Base-by-base conservation (phyloP, 37 sponge, comb jelly and placozoan genomes). In the Cladorhizidae sp. region DNA sequence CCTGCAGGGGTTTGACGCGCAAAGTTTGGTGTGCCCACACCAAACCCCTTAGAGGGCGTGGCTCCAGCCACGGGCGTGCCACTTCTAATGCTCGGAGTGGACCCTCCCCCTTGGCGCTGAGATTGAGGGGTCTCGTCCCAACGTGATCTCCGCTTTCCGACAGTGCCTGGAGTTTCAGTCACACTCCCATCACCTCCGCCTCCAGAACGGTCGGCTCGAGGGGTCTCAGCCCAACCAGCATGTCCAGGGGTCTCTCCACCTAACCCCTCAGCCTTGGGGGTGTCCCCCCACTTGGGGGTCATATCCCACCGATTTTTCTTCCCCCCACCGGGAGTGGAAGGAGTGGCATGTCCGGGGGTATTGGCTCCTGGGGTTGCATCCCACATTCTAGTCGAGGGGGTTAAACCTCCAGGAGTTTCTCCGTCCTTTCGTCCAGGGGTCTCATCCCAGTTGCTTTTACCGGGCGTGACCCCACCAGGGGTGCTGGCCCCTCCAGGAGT, bases 111-210 rank as follows among this genome's bases (percentile, higher is more conserved):
- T 23, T 80, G 1, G 0, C 87, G 72, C 73, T 94, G 88, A 32
- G 80, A 87, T 25, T 86, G 84, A 1, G 96, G 99, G 0, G 96
- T 98, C 85, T 96, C 96, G 64, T 98, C 99, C 99, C 99, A 98
- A 11, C 99, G 92, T 15, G 94, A 93, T 32, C 89, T 64, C 35
- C 96, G 58, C 80, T 92, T 93, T 39, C 89, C 79, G 17, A 59
- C 78, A 12, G 90, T 89, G 32, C 89, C 88, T 51, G 95, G 96
- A 2, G 95, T 95, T 25, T 75, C 91, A 7, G 87, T 57, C 0
- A 70, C 67, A 15, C 38, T 40, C n/a, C n/a, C n/a, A 57, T 87
- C 87, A 39, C 35, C 84, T 17, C 3, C 12, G 8, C 64, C 89
- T 7, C 80, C 90, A 5, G 78, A 71, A 28, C 96, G 79, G 50